Percentiles rank a stretch among this genome's conserved stretches.
These are phyloP conservation scores for Thermophis baileyi DNA, from an alignment of 2,113 vertebrate species.

Conservation along the genomic window DNA sequence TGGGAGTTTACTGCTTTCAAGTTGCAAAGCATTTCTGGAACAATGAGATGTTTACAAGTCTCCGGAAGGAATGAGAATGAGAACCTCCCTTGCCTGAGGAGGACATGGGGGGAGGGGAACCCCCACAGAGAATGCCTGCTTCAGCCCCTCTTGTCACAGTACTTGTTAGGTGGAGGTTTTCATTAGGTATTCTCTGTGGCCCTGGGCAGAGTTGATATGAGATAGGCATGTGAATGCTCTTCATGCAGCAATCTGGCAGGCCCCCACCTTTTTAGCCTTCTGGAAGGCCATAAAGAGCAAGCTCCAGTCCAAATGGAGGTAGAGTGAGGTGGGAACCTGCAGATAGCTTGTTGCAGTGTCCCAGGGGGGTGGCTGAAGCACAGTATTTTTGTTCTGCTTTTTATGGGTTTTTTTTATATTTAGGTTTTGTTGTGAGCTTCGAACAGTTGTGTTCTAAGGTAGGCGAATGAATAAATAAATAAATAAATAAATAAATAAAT, in stretches of 20 bases:
- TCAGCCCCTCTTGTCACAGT: not conserved
- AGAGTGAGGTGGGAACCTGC: not conserved
- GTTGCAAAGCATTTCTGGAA: not conserved
- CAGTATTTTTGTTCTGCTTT: not conserved
- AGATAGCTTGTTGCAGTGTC: not conserved
- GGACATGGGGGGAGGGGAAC: not conserved
- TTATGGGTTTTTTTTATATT: not conserved
- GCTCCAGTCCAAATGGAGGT: not conserved
- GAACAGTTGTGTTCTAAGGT: not conserved
- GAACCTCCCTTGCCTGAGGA: not conserved
- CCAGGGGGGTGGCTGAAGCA: not conserved
- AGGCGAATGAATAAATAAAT: too few relatives aligned
- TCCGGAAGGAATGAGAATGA: not conserved
- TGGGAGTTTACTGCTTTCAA: too few relatives aligned
- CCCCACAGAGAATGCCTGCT: not conserved
- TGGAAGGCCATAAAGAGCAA: not conserved
- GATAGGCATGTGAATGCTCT: not conserved
- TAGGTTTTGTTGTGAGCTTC: not conserved
- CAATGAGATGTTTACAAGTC: not conserved
- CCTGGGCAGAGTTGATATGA: not conserved
- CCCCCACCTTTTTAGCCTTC: not conserved
- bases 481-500: too few relatives aligned
- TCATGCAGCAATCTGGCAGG: not conserved
- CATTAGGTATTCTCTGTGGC: not conserved
- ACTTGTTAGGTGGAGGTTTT: not conserved